Evolutionary conservation across 1,140 invertebrate species (phyloP), one percentile per base, ranked within the genome.

Genomic region (Orussus abietinus): DNA sequence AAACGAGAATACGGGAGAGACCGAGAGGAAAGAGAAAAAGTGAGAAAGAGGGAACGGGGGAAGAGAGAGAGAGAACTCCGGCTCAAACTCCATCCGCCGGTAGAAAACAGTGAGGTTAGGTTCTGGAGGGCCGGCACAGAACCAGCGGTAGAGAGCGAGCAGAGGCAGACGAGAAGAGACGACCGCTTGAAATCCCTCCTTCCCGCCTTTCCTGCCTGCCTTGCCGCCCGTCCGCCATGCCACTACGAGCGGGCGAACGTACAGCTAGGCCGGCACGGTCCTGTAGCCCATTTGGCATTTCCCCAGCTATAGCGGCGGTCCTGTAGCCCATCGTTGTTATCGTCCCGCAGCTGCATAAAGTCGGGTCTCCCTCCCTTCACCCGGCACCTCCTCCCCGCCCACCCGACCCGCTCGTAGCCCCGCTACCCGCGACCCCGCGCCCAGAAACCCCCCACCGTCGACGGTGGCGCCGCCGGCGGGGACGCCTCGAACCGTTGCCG

Each of bases 281-380:
- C 66, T 69, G 61, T 71, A 75, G 72, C 71, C 72, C 72, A 73
- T 75, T 71, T 75, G 72, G 72, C 72, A 75, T 75, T 75, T 74
- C 68, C 71, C 72, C 72, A 71, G 70, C 69, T 72, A 72, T 69
- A 69, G 68, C 67, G 59, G 55, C 63, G 43, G 64, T 73, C 71
- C 72, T 75, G 66, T 74, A 75, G 72, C 72, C 72, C 72, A 74
- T 75, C 70, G 70, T 72, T 75, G 72, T 75, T 75, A 75, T 75
- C 71, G 71, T 74, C 72, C 70, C 72, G 72, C 72, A 75, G 72
- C 72, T 75, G 72, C 72, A 75, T 75, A 75, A 75, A 75, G 71
- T 74, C 70, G 67, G 63, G 67, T 61, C 63, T 66, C 62, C n/a
- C 22, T 25, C 22, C n/a, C 22, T 25, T 2, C 37, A 28, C 10